Evolutionary conservation across 2,888 invertebrate genomes (phyloP), one percentile per base, ranked within the genome.

Genomic region (Parthenolecanium corni): DNA sequence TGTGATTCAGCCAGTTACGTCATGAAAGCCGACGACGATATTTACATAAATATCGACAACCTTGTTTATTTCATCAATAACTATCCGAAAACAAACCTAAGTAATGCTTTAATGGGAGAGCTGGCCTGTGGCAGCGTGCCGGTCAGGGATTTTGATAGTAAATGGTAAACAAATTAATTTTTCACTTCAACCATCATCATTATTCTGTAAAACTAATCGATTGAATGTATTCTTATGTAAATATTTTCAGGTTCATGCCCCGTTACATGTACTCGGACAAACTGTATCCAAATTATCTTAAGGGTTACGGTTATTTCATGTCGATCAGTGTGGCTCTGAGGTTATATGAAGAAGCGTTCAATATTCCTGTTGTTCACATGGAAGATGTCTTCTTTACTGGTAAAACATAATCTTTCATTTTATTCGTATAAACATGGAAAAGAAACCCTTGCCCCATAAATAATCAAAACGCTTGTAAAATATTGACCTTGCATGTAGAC

Each of bases 21-120:
- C 21, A 78, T 91, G 73, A 91, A 91, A 76, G 85, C 86, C 4
- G 91, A 91, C 68, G 90, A 91, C 68, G 91, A 91, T 69, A 87
- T 88, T 76, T 90, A 86, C 71, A 81, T 91, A 1, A 89, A 89
- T 73, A 76, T 89, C 64, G 82, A 82, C 16, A 80, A 79, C 68
- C 74, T 89, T 25, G 70, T 85, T 62, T 71, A 71, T 18, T 47
- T 63, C 21, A 23, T 63, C 16, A 84, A 84, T 51, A n/a, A 31
- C n/a, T 20, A 46, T 23, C 54, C 44, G 2, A 38, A 53, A 21
- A 6, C 23, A 12, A 47, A 47, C 11, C 18, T 46, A 2, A 16
- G 36, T 18, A 44, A 38, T 38, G 12, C 46, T 20, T 46, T 63
- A n/a, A 23, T 23, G 24, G 63, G 63, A n/a, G 36, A 44, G n/a